Evolutionary conservation across 2,888 invertebrate genomes (phyloP).

Genomic region (Drosophila flavopinicola): DNA sequence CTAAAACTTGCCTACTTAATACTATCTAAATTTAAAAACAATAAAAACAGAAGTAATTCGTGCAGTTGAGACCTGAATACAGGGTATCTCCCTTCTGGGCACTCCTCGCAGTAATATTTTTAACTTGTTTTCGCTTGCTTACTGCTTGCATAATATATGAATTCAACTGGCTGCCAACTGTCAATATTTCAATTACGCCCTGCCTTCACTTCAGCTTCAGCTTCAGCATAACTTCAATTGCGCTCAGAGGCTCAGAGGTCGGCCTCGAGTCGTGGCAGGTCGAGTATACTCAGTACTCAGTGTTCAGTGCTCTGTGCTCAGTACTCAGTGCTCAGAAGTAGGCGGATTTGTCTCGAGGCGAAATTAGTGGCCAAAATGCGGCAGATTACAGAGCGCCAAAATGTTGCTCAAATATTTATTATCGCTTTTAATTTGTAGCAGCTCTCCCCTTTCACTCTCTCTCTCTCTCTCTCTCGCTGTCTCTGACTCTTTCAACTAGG

Average conservation of each 20-base stretch:
- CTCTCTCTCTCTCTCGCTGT: neutral
- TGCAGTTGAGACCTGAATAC: neutral
- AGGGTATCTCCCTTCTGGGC: slow-evolving; percentile 7
- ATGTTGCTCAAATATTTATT: slow-evolving; percentile 75
- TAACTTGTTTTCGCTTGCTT: neutral
- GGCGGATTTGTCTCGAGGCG: slow-evolving; percentile 69
- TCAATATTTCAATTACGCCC: slow-evolving; percentile 72
- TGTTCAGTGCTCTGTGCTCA: no score
- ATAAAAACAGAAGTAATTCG: no score
- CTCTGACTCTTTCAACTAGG: neutral
- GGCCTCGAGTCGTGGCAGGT: slow-evolving; percentile 2
- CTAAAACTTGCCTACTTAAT: no score
- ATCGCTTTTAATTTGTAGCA: slow-evolving; percentile 59
- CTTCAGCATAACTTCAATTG: slow-evolving; percentile 27
- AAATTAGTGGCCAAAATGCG: slow-evolving; percentile 76
- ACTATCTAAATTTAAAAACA: no score
- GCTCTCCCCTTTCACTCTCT: neutral
- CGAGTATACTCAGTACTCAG: no score
- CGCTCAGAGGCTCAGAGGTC: neutral
- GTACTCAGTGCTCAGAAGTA: slow-evolving; percentile 49
- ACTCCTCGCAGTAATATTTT: neutral
- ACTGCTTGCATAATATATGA: slow-evolving; percentile 51
- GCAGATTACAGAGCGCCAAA: slow-evolving; percentile 73
- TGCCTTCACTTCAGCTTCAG: slow-evolving; percentile 10
- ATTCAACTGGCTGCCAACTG: slow-evolving; percentile 35